Conservation (phyloP, 2,888 invertebrate species). For the Tridacna gigas region DNA sequence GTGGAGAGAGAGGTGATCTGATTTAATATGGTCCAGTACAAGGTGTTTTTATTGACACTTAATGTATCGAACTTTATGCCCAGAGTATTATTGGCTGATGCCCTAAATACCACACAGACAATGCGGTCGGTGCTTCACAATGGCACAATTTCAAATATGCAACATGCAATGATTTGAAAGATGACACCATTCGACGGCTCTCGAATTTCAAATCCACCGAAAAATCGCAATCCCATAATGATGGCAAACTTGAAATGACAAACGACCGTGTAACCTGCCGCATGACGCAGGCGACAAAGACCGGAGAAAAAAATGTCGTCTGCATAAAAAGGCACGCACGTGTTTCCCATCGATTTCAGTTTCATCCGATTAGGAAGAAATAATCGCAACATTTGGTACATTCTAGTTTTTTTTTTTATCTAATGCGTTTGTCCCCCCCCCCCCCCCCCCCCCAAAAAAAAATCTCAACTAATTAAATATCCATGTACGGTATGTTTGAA, state of each 20-base stretch:
- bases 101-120: no score
- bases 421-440: no score
- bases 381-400: slow-evolving; percentile 7
- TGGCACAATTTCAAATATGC: no score
- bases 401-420: background rate
- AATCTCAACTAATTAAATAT: no score
- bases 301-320: slow-evolving; percentile 16
- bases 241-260: slow-evolving; percentile 17
- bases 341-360: slow-evolving; percentile 16
- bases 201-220: slow-evolving; percentile 15
- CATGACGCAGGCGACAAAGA: slow-evolving; percentile 22
- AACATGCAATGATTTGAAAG: background rate
- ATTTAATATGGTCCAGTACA: no score
- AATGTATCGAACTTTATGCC: no score
- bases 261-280: slow-evolving; percentile 16
- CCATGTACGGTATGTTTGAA: no score
- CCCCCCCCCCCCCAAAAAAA: no score
- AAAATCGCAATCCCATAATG: slow-evolving; percentile 14
- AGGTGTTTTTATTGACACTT: no score
- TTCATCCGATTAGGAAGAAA: background rate
- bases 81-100: no score
- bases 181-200: background rate
- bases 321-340: slow-evolving; percentile 29
- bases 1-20: no score
- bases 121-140: no score